Percentiles rank a stretch among this genome's conserved stretches.
Evolutionary conservation across 2,113 vertebrate species (phyloP).

Genomic region (Lampris incognitus): DNA sequence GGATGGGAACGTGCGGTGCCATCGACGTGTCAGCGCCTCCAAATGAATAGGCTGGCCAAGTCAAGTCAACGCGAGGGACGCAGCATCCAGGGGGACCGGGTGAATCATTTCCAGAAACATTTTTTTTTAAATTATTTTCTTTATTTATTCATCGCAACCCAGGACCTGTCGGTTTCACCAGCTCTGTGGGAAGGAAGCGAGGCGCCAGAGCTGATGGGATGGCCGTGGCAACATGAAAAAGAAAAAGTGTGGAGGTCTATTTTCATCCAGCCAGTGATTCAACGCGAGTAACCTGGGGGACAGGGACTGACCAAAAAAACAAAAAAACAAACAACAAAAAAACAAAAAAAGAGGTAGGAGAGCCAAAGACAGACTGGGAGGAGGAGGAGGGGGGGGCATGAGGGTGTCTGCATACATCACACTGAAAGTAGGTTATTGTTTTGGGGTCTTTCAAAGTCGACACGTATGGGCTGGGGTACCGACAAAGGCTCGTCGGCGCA

Average conservation of each 20-base stretch:
- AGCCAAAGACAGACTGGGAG: constrained; percentile 48
- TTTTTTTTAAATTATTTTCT: neutral
- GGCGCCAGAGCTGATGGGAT: constrained; percentile 65
- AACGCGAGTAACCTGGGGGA: constrained; percentile 76
- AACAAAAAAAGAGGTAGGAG: constrained; percentile 74
- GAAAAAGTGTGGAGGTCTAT: constrained; percentile 82
- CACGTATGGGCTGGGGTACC: neutral
- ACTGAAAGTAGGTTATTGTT: constrained; percentile 75
- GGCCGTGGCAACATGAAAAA: constrained; percentile 85
- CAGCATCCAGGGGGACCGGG: constrained; percentile 51
- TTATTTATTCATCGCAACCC: neutral
- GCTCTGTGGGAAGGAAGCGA: constrained; percentile 51
- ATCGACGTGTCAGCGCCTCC: constrained; percentile 34
- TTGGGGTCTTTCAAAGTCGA: constrained; percentile 53
- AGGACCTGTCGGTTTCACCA: constrained; percentile 73
- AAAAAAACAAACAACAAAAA: constrained; percentile 63
- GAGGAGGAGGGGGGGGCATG: constrained; percentile 37
- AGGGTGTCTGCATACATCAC: constrained; percentile 73
- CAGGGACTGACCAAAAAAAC: constrained; percentile 73
- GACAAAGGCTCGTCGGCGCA: neutral
- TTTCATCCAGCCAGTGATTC: constrained; percentile 77
- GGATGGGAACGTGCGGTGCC: constrained; percentile 54
- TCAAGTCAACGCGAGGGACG: constrained; percentile 37
- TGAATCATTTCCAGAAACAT: constrained; percentile 54
- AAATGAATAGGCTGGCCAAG: constrained; percentile 34